These are phyloP conservation scores for Diuraphis noxia DNA, from an alignment of 1,140 invertebrate genomes.

Conservation along the genomic window DNA sequence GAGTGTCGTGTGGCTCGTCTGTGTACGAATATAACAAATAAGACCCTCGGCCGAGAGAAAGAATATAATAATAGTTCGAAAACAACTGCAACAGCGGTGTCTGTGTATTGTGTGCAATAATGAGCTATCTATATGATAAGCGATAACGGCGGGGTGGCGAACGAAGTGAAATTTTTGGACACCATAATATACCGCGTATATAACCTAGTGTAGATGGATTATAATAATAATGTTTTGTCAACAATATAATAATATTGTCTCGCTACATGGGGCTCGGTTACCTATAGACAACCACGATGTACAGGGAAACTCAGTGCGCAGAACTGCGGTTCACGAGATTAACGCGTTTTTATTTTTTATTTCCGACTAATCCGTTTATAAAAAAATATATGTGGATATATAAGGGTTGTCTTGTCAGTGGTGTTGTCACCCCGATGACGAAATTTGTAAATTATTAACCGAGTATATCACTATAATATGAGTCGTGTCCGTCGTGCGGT, in stretches of 20 bases:
- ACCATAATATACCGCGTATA: background rate
- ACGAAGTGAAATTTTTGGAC: background rate
- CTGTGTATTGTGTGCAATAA: background rate
- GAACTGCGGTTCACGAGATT: background rate
- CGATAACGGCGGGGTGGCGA: constrained; percentile 29
- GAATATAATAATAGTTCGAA: background rate
- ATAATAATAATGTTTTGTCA: background rate
- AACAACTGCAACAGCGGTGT: background rate
- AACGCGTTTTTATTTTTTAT: background rate
- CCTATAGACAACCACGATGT: background rate
- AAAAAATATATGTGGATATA: background rate
- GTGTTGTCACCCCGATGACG: background rate
- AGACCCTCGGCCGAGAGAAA: background rate
- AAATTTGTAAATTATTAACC: background rate
- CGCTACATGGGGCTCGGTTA: too few species aligned
- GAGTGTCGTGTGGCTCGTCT: background rate
- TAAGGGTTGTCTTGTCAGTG: too few species aligned
- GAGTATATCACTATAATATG: background rate
- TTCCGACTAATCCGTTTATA: background rate
- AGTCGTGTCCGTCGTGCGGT: background rate
- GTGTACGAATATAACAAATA: background rate
- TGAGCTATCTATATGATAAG: constrained; percentile 51
- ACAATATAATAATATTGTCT: background rate
- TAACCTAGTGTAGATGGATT: background rate
- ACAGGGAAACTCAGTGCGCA: background rate